Evolutionary conservation across 2,113 vertebrate genomes (phyloP), one percentile per base, ranked within the genome.

Genomic region (Merops nubicus): DNA sequence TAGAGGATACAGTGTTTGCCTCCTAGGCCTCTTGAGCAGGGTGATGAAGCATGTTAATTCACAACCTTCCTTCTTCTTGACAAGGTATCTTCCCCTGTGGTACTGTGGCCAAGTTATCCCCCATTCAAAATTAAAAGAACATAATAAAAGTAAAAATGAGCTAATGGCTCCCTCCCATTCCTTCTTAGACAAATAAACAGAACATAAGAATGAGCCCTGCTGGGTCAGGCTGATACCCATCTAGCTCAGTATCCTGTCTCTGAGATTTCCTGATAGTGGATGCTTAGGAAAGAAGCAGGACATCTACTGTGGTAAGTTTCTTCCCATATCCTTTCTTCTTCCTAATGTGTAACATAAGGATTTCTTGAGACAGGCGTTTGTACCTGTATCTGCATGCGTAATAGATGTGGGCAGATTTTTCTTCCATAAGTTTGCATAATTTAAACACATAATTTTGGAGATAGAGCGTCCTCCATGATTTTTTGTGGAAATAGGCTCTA

Each of bases 171-270:
- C 48, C 19, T 56, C 22, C 29, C 12, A 12, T 51, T 48, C 28
- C 60, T 51, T 51, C 73, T 91, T 81, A 80, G 21, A 63, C 59
- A 93, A 94, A 95, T 86, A 95, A 93, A 94, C 7, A 91, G 72
- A 53, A 67, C 17, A 28, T 14, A 59, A 93, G 72, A 72, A 81
- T 42, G 22, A 87, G 73, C n/a, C 76, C 80, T 59, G 56, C 69
- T 81, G 73, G 23, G 42, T 54, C 54, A 89, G 42, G 72, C 83
- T 86, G 80, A 84, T 84, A 93, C 21, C 36, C 57, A 36, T n/a
- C 45, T 3, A 83, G 82, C 43, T 93, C 40, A 18, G 88, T 14
- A 88, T 86, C 59, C 73, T 64, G 64, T 75, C 83, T 77, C 38
- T 70, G 43, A 89, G 38, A 92, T 78, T 96, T 92, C 89, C 86